Conservation (phyloP, 2,888 invertebrate genomes). For the Coelopa pilipes region DNA sequence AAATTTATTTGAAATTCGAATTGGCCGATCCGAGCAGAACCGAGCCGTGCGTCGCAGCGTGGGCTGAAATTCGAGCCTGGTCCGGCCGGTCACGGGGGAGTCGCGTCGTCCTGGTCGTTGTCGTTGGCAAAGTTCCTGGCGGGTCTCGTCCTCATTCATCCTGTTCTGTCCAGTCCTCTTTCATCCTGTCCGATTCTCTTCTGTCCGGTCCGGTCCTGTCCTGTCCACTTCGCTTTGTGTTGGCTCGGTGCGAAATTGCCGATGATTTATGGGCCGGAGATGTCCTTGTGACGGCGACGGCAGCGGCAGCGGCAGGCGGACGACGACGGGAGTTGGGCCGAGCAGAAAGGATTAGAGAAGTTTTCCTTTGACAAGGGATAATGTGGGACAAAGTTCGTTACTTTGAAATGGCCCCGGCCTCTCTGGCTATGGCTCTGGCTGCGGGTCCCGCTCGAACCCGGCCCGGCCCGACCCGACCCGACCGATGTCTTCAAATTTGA, state of each 20-base stretch:
- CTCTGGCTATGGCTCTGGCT: not conserved
- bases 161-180: too few relatives aligned
- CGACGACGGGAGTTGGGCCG: not conserved
- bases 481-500: constrained; percentile 22
- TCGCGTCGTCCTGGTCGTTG: too few relatives aligned
- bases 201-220: not conserved
- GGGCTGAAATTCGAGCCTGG: too few relatives aligned
- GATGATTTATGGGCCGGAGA: too few relatives aligned
- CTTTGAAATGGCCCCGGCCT: not conserved
- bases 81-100: too few relatives aligned
- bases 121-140: too few relatives aligned
- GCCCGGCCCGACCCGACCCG: not conserved
- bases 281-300: not conserved
- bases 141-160: too few relatives aligned
- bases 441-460: too few relatives aligned
- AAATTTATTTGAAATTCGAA: constrained; percentile 8
- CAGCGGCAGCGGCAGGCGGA: not conserved
- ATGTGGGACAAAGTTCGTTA: constrained; percentile 30
- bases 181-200: not conserved
- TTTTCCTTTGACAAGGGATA: constrained; percentile 57
- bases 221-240: too few relatives aligned
- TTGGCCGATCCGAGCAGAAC: constrained; percentile 8
- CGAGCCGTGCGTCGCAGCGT: not conserved
- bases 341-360: constrained; percentile 24
- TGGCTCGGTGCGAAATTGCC: too few relatives aligned